Base-by-base conservation (phyloP, 2,797 vertebrate species). In the Carcharodon carcharias region DNA sequence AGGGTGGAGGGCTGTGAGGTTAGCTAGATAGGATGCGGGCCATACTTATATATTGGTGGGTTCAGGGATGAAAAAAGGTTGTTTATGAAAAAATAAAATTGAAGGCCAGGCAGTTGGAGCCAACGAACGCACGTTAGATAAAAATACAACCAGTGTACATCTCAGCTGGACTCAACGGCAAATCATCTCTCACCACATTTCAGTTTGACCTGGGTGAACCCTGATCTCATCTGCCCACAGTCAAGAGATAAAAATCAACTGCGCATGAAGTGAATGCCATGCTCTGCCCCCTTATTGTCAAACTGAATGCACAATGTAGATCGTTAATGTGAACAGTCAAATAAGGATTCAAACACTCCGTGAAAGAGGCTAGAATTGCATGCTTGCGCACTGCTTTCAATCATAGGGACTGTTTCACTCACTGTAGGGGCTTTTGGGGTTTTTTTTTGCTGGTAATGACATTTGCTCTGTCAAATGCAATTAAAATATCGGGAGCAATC, bases 401-500 rank as follows among this genome's bases (percentile, higher is more conserved):
- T n/a, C 31, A 61, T 31, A 91, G 56, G 88, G 56, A 85, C 82
- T 56, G 1, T 61, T 61, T 63, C 56, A 91, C 14, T 63, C 58
- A 91, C 88, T 1, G 58, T 31, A 18, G 88, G 56, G 88, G 56
- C 14, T 18, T 63, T 18, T 35, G 26, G 9, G 8, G 4, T 54
- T 54, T 58, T 61, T 56, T 18, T 91, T 61, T 0, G 14, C 12
- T 58, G 58, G 54, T 91, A 61, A 91, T 61, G 31, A 91, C 31
- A 5, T 31, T 63, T 91, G 3, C 56, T 45, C 31, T 45, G 40
- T 26, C 91, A 45, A 67, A 14, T 1, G 58, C 89, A 92, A 92
- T 92, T 92, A 92, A 91, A 91, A 92, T 63, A 92, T 73, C 8
- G 67, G 40, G 28, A 73, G 93, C 93, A 71, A 95, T 31, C 23